Percentiles rank a stretch among this genome's conserved stretches.
These are phyloP conservation scores for Homalodisca vitripennis DNA, from an alignment of 1,140 invertebrate genomes.

Conservation along the genomic window DNA sequence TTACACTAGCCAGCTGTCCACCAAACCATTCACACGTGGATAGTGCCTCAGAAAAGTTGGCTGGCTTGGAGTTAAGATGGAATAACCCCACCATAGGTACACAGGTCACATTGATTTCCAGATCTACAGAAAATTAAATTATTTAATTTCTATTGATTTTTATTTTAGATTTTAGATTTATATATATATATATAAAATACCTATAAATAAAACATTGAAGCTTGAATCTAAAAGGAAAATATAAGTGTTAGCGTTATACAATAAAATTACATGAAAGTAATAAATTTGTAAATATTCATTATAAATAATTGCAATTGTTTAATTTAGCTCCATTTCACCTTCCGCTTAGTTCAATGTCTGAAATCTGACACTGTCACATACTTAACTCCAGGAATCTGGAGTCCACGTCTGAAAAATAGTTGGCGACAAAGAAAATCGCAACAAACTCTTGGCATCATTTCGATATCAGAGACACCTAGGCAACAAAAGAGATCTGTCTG, in stretches of 20 bases:
- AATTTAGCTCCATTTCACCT: no score
- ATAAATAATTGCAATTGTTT: no score
- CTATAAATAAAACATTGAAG: not conserved
- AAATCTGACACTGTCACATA: no score
- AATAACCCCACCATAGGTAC: not conserved
- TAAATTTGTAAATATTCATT: not conserved
- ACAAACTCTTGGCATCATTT: no score
- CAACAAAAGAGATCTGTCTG: no score
- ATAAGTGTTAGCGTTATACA: not conserved
- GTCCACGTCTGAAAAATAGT: no score
- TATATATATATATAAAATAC: not conserved
- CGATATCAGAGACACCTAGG: no score
- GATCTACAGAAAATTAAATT: not conserved
- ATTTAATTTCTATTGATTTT: not conserved
- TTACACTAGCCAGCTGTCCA: not conserved
- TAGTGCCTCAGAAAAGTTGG: not conserved
- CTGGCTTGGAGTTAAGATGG: not conserved
- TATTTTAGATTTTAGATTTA: not conserved
- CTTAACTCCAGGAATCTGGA: no score
- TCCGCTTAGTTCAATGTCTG: no score
- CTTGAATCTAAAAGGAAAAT: not conserved
- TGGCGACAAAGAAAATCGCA: no score
- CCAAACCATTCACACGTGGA: not conserved
- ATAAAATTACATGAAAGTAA: not conserved
- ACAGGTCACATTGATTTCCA: not conserved